phyloP scores from a whole-genome alignment of 2,888 invertebrate genomes.

The Osedax frankpressi region DNA sequence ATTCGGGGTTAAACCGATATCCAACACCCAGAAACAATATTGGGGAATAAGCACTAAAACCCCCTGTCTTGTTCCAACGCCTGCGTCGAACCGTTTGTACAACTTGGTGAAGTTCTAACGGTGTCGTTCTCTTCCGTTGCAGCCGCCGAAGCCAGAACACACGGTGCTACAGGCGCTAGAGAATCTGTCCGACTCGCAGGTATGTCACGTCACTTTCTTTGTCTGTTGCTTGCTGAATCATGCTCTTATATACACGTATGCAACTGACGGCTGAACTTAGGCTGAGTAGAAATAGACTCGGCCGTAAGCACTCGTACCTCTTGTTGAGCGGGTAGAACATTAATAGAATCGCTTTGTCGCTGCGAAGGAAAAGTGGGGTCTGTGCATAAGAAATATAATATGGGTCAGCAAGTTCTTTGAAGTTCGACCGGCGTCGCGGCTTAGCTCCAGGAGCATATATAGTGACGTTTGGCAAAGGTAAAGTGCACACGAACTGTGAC shows the following conservation, averaged over 20 bases:
- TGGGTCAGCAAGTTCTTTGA: background rate
- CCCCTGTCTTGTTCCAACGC: no score
- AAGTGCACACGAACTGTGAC: background rate
- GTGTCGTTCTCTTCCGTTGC: constrained; percentile 1
- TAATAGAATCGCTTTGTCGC: background rate
- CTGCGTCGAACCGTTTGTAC: no score
- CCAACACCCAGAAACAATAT: no score
- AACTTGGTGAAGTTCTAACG: background rate
- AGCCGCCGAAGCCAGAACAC: constrained; percentile 9
- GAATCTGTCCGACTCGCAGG: constrained; percentile 5
- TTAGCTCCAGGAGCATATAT: background rate
- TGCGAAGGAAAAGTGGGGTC: background rate
- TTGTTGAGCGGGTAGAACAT: background rate
- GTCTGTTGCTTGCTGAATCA: background rate
- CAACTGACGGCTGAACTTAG: background rate
- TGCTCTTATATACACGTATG: background rate
- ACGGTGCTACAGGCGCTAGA: constrained; percentile 3
- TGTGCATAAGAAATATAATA: background rate
- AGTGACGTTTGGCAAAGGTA: background rate
- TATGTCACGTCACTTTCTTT: background rate
- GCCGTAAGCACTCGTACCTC: background rate
- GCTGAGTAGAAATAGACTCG: background rate
- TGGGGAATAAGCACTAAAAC: no score
- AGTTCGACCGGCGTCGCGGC: background rate
- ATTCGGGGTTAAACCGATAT: no score